A percentile compares a stretch with the other conserved stretches of the same genome.
Conservation (phyloP, 2,113 vertebrate genomes). For the Cercocebus atys region DNA sequence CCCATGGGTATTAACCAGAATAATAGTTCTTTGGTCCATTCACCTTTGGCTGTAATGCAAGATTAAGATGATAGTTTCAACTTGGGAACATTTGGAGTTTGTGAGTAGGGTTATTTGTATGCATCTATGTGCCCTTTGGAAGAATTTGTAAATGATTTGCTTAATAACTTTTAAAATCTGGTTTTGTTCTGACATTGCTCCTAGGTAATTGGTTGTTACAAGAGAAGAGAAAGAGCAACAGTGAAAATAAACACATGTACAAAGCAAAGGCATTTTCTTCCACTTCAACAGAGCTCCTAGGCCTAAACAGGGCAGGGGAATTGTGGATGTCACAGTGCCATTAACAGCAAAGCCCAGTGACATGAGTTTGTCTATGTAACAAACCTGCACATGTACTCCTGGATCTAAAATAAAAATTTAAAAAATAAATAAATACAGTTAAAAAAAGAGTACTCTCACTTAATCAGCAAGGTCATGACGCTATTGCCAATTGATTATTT, state of each 20-base stretch:
- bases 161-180: neutral
- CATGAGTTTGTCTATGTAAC: too few species aligned
- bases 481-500: neutral
- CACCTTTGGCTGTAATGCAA: neutral
- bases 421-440: too few species aligned
- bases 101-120: neutral
- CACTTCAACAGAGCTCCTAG: neutral
- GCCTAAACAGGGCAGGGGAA: neutral
- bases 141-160: neutral
- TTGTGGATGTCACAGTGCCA: neutral
- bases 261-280: neutral
- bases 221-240: neutral
- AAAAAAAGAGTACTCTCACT: neutral
- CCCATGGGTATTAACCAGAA: neutral
- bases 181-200: neutral
- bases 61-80: neutral
- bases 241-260: neutral
- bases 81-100: neutral
- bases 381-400: too few species aligned
- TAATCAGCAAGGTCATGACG: neutral
- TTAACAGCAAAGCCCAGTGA: too few species aligned
- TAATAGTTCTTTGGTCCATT: neutral
- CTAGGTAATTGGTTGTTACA: neutral
- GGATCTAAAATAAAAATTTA: too few species aligned
- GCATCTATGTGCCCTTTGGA: neutral